A percentile compares a stretch with the other conserved stretches of the same genome.
These are phyloP conservation scores for Lagorchestes hirsutus DNA, from an alignment of 2,797 vertebrate species.

Conservation along the genomic window DNA sequence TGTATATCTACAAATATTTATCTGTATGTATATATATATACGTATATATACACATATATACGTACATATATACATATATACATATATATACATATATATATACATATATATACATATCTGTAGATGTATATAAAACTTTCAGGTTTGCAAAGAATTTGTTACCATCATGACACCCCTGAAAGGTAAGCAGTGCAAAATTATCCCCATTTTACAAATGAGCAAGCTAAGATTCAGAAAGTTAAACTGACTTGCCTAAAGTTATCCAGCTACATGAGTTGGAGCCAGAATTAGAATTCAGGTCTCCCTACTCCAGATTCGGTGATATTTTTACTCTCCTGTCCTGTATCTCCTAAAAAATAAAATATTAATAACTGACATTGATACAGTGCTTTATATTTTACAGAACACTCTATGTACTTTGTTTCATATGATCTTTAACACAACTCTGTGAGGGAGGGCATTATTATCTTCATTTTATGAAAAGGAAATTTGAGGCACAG, in stretches of 20 bases:
- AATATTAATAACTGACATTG: not conserved
- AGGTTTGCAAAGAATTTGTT: not conserved
- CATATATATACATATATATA: too few relatives aligned
- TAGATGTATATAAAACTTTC: not conserved
- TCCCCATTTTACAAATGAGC: not conserved
- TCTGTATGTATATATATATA: too few relatives aligned
- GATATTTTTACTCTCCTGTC: not conserved
- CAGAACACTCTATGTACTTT: not conserved
- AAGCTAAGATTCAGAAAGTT: not conserved
- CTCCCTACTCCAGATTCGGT: not conserved
- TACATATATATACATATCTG: too few relatives aligned
- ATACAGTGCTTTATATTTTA: not conserved
- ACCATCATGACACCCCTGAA: not conserved
- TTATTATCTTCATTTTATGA: not conserved
- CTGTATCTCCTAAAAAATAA: not conserved
- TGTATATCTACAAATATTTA: too few relatives aligned
- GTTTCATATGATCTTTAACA: not conserved
- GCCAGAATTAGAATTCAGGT: not conserved
- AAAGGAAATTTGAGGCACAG: not conserved
- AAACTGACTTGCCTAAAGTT: not conserved
- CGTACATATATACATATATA: too few relatives aligned
- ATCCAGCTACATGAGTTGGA: not conserved
- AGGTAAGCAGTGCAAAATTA: not conserved
- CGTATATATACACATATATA: too few relatives aligned
- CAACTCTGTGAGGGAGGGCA: not conserved